phyloP scores from a whole-genome alignment of 1,140 invertebrate genomes.

The Cataglyphis hispanica region DNA sequence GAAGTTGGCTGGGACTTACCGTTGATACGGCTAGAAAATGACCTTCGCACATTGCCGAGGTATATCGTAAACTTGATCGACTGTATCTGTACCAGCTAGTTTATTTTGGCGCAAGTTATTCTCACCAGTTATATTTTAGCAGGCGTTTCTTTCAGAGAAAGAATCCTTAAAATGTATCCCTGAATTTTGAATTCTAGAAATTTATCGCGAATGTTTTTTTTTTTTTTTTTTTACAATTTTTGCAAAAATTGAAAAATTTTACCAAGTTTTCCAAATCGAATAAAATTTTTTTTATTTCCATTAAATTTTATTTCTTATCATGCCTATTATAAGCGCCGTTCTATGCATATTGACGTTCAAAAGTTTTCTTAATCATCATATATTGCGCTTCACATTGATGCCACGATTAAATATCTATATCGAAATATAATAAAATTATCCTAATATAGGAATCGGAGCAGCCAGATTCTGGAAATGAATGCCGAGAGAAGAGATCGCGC shows the following conservation, averaged over 20 bases:
- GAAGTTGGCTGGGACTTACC: constrained; percentile 87
- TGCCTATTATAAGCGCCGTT: not conserved
- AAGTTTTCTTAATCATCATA: not conserved
- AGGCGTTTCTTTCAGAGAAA: not conserved
- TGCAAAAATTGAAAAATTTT: not conserved
- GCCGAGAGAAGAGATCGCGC: constrained; percentile 81
- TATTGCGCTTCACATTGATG: not conserved
- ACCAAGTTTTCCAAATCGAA: not conserved
- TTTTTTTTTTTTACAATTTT: no score
- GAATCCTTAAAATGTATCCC: not conserved
- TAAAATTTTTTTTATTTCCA: not conserved
- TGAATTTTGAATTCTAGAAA: constrained; percentile 6
- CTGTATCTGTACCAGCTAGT: not conserved
- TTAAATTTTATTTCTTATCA: not conserved
- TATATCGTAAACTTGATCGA: constrained; percentile 68
- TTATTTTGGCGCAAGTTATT: not conserved
- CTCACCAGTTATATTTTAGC: not conserved
- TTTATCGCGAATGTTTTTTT: not conserved
- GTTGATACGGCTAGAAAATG: constrained; percentile 87
- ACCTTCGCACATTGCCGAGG: constrained; percentile 85
- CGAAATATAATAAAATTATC: constrained; percentile 17
- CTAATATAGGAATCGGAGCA: constrained; percentile 74
- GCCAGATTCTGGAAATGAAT: constrained; percentile 82
- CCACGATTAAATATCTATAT: not conserved
- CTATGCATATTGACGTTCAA: not conserved